Conservation (phyloP, 2,888 invertebrate genomes). For the Cataglyphis albicans region DNA sequence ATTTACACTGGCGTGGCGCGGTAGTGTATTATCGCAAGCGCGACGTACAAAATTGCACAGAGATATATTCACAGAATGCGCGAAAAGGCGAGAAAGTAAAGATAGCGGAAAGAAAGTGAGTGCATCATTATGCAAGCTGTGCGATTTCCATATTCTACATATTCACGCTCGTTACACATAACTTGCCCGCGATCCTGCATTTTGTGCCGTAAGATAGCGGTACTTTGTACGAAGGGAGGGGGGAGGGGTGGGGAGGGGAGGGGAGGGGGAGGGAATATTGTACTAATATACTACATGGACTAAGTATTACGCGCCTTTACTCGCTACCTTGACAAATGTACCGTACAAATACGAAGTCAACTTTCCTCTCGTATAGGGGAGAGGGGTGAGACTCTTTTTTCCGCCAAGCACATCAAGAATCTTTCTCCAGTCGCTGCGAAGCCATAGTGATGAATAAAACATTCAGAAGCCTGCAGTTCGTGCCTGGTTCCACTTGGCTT, state of each 20-base stretch:
- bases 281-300: slow-evolving; percentile 59
- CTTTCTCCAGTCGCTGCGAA: slow-evolving; percentile 54
- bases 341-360: slow-evolving; percentile 60
- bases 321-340: slow-evolving; percentile 52
- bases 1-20: slow-evolving; percentile 31
- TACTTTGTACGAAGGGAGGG: slow-evolving; percentile 33
- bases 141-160: slow-evolving; percentile 72
- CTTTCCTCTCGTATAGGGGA: slow-evolving; percentile 33
- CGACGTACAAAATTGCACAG: slow-evolving; percentile 39
- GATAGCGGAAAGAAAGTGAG: slow-evolving; percentile 66
- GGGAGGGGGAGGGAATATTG: slow-evolving; percentile 40
- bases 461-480: slow-evolving; percentile 47
- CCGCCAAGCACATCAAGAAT: slow-evolving; percentile 51
- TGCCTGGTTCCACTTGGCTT: slow-evolving; percentile 50
- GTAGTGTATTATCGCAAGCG: slow-evolving; percentile 35
- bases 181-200: slow-evolving; percentile 69
- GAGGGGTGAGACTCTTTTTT: slow-evolving; percentile 5
- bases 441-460: slow-evolving; percentile 56
- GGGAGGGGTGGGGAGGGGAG: not conserved
- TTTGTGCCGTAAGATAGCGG: slow-evolving; percentile 62
- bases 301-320: slow-evolving; percentile 52
- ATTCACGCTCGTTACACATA: slow-evolving; percentile 68
- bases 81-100: slow-evolving; percentile 63
- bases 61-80: slow-evolving; percentile 15
- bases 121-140: slow-evolving; percentile 66